Evolutionary conservation across 2,888 invertebrate genomes (phyloP).

Genomic region (Liodrosophila aerea): DNA sequence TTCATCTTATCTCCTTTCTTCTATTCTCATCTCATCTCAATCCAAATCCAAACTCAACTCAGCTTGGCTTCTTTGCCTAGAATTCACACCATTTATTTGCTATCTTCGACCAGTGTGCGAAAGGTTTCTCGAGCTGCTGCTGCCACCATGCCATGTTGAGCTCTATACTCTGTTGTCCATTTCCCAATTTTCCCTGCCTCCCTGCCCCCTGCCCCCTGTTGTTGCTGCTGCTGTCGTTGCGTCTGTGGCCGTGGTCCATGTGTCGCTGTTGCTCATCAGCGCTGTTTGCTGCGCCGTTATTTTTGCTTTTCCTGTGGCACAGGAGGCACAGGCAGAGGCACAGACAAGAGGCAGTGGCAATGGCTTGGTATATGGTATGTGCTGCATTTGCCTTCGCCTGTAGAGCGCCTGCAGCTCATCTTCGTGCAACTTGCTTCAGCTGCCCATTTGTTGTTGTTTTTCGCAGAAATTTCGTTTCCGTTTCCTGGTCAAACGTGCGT

Average conservation of each 20-base stretch:
- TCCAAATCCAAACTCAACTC: no score
- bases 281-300: slow-evolving; percentile 75
- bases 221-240: background rate
- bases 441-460: slow-evolving; percentile 63
- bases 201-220: background rate
- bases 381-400: background rate
- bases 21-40: no score
- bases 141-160: background rate
- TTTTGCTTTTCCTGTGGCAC: slow-evolving; percentile 69
- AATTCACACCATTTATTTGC: background rate
- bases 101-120: slow-evolving; percentile 32
- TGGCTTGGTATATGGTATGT: slow-evolving; percentile 32
- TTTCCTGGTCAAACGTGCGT: slow-evolving; percentile 76
- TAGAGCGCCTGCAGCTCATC: slow-evolving; percentile 33
- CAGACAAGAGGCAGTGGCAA: slow-evolving; percentile 7
- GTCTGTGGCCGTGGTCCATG: slow-evolving; percentile 21
- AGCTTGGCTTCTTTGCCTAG: no score
- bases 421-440: slow-evolving; percentile 28
- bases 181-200: background rate
- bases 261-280: slow-evolving; percentile 66
- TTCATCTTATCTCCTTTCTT: no score
- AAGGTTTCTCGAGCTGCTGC: slow-evolving; percentile 8
- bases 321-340: background rate
- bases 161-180: slow-evolving; percentile 17
- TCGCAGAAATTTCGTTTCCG: slow-evolving; percentile 78